Evolutionary conservation across 2,888 invertebrate genomes (phyloP), one percentile per base, ranked within the genome.

Genomic region (Notodonta dromedarius): DNA sequence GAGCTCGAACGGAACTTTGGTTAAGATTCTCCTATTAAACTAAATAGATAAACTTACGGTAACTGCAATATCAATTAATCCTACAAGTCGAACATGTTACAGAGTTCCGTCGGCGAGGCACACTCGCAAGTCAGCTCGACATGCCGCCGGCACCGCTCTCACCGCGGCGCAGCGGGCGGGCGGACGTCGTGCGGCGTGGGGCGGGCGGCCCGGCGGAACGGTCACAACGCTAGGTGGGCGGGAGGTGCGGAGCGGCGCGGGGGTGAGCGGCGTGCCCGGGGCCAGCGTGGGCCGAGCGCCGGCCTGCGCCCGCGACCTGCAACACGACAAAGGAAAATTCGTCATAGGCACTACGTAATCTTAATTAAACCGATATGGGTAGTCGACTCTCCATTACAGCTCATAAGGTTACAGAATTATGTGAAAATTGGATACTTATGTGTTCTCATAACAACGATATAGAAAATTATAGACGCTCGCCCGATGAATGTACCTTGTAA

Each of bases 31-130:
- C 86, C 89, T 93, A 90, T 86, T 85, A 87, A 83, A 88, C 90
- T 91, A 91, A 85, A 78, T 85, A 85, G 81, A 86, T 89, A 89
- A 89, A 88, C 86, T 90, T 91, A 91, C 87, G 92, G 92, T 92
- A 91, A 93, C 92, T 91, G 91, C 85, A 78, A 79, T 83, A 87
- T 84, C 79, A 79, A 86, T 87, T 85, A 89, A 83, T 80, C 79
- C 87, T 89, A 88, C 80, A 77, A 84, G 73, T 74, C 66, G 67
- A 78, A 76, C 69, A 69, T 76, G 70, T 74, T 67, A 76, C 76
- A 76, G 70, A 69, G 73, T 71, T 71, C 71, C 70, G 74, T 66
- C 73, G 67, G 68, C 69, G 71, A 62, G 63, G 62, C 65, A 71
- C 69, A 76, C 71, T 74, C 72, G 70, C 72, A 67, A 69, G 65